Percentiles rank a stretch among this genome's conserved stretches.
These are phyloP conservation scores for Numenius phaeopus DNA, from an alignment of 2,797 vertebrate species.

Conservation along the genomic window DNA sequence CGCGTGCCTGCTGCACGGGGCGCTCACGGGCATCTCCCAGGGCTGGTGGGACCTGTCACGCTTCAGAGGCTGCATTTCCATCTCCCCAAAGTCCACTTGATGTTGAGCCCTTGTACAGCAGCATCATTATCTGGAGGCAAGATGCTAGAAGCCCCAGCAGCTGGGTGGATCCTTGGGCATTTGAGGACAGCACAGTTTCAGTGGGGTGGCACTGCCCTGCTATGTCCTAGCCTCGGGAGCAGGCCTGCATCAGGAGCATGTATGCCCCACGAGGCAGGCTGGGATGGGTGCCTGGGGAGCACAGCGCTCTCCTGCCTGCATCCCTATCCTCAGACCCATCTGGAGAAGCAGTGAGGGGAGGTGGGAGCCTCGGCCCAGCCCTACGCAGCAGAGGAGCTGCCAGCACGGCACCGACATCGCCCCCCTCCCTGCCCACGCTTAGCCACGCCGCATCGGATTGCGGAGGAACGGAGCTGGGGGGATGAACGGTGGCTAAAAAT, in stretches of 20 bases:
- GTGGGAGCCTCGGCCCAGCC: background rate
- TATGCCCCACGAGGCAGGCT: fast-evolving
- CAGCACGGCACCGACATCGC: fast-evolving
- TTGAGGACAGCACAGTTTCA: background rate
- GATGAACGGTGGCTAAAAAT: conserved; percentile 31
- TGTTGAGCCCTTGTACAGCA: background rate
- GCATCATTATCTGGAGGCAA: background rate
- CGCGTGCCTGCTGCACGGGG: conserved; percentile 53
- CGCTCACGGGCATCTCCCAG: conserved; percentile 58
- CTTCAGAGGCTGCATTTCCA: background rate
- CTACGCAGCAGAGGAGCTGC: background rate
- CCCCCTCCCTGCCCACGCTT: background rate
- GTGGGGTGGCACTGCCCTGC: background rate
- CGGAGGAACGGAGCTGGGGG: background rate
- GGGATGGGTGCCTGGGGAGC: background rate
- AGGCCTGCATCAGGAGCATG: background rate
- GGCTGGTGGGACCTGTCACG: background rate
- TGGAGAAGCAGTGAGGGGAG: background rate
- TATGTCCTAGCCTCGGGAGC: background rate
- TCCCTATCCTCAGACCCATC: background rate
- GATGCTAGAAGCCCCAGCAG: background rate
- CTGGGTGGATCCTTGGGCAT: fast-evolving
- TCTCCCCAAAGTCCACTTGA: background rate
- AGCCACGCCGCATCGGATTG: background rate
- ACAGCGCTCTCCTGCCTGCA: background rate